Conservation (phyloP, 2,797 vertebrate genomes). For the Clarias platycephalus region DNA sequence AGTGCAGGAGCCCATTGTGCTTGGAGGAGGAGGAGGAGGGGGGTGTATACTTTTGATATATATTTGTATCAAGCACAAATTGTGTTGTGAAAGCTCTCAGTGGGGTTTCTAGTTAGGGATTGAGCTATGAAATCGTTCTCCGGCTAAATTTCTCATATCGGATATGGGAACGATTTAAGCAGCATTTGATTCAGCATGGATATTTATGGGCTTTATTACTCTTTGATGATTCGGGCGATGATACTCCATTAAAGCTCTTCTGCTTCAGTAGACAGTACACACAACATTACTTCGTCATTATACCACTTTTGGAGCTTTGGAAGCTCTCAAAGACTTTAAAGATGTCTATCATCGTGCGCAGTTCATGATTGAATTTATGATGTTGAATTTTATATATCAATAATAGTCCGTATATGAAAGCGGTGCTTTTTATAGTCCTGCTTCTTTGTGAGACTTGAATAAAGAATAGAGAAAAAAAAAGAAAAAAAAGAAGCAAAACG, state of each 20-base stretch:
- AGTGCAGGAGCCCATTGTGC: conserved; percentile 71
- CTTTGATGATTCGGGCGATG: not conserved
- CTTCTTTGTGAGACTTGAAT: not conserved
- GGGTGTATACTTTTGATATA: not conserved
- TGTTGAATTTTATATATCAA: not conserved
- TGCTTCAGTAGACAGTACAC: not conserved
- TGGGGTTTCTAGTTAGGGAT: not conserved
- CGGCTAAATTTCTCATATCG: not conserved
- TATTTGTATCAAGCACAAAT: not conserved
- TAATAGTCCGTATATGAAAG: not conserved
- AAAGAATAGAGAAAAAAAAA: not conserved
- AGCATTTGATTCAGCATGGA: not conserved
- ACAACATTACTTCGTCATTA: no score
- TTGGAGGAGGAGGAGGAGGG: conserved; percentile 8
- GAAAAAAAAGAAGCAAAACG: not conserved
- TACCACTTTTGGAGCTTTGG: not conserved
- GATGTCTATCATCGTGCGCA: not conserved
- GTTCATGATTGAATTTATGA: not conserved
- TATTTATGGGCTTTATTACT: not conserved
- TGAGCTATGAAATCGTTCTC: not conserved
- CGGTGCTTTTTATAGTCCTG: not conserved
- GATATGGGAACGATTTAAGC: not conserved
- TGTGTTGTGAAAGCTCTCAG: not conserved
- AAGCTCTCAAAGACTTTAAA: not conserved
- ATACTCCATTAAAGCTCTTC: not conserved